These are phyloP conservation scores for Eolophus roseicapilla DNA, from an alignment of 2,113 vertebrate genomes.

Conservation along the genomic window DNA sequence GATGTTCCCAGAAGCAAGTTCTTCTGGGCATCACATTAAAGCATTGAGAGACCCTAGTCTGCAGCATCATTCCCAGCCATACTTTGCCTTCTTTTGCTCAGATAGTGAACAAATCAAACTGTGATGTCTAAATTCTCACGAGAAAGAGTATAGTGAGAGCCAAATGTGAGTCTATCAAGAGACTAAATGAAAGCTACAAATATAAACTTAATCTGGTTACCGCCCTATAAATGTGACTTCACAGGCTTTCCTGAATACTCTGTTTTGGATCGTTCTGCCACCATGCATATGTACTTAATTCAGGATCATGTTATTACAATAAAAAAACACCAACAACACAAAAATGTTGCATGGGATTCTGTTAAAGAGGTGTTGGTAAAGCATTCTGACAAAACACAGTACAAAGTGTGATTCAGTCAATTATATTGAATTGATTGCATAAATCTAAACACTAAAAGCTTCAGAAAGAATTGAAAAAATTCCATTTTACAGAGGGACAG, in stretches of 20 bases:
- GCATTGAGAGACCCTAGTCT: constrained; percentile 20
- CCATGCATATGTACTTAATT: constrained; percentile 59
- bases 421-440: constrained; percentile 28
- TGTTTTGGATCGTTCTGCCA: constrained; percentile 11
- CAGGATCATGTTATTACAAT: neutral
- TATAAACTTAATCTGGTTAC: constrained; percentile 65
- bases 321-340: neutral
- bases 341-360: constrained; percentile 27
- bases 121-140: constrained; percentile 42
- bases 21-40: constrained; percentile 47
- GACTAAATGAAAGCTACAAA: constrained; percentile 18
- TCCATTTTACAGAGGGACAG: neutral
- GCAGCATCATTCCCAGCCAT: constrained; percentile 19
- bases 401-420: neutral
- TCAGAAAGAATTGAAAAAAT: neutral
- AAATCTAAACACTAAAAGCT: constrained; percentile 35
- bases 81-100: neutral
- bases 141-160: constrained; percentile 11
- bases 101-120: constrained; percentile 33
- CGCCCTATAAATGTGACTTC: constrained; percentile 41
- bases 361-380: constrained; percentile 43
- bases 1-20: constrained; percentile 28
- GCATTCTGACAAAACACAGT: constrained; percentile 17
- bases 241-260: constrained; percentile 32
- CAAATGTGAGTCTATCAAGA: constrained; percentile 30